A percentile compares a stretch with the other conserved stretches of the same genome.
Conservation (phyloP, 2,797 vertebrate genomes). For the Dromococcyx pavoninus region DNA sequence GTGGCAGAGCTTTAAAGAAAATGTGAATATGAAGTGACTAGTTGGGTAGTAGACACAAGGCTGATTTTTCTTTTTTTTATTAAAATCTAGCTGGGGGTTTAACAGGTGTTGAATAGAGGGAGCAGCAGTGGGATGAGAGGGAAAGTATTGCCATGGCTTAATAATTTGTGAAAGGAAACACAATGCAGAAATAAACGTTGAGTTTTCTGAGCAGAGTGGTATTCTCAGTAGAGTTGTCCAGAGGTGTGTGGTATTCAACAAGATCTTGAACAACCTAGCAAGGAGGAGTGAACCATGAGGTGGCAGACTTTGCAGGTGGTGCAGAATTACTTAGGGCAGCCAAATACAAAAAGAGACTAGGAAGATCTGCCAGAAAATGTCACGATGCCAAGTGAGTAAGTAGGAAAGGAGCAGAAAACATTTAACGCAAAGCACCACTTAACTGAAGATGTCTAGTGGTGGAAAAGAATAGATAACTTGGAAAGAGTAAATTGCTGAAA, state of each 20-base stretch:
- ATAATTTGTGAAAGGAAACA: background rate
- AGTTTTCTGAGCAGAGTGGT: background rate
- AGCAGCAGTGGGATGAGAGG: background rate
- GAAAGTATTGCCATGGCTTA: background rate
- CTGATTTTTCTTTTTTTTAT: background rate
- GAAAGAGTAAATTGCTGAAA: background rate
- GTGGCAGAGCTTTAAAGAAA: background rate
- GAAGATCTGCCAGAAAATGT: slow-evolving; percentile 29
- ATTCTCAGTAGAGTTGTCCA: background rate
- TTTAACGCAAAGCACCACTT: background rate
- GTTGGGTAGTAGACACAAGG: background rate
- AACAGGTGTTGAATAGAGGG: background rate
- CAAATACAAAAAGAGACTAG: background rate
- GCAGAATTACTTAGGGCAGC: slow-evolving; percentile 13
- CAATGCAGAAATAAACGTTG: background rate
- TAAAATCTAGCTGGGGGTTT: background rate
- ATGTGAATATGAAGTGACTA: background rate
- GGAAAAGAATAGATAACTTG: background rate
- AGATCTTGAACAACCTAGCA: background rate
- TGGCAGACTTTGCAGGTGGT: slow-evolving; percentile 51
- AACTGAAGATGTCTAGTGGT: background rate
- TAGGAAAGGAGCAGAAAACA: slow-evolving; percentile 6
- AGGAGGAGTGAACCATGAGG: slow-evolving; percentile 47
- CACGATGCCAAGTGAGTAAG: background rate
- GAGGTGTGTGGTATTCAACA: background rate